Evolutionary conservation across 2,888 invertebrate species (phyloP).

Genomic region (Morpho achilles): DNA sequence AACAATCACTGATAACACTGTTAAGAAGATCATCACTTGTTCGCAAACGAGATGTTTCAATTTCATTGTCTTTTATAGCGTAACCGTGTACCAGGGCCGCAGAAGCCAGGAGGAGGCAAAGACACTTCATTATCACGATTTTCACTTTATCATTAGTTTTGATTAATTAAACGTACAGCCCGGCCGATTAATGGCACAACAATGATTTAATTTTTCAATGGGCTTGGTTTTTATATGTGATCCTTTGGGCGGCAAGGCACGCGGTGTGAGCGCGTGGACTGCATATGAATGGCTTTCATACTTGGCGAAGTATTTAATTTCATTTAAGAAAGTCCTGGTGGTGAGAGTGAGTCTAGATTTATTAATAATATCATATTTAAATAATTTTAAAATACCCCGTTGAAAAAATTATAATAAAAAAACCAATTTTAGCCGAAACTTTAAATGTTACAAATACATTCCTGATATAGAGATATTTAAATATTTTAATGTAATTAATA

Average conservation of each 20-base stretch:
- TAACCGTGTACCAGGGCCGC: slow-evolving; percentile 67
- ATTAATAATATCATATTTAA: slow-evolving; percentile 26
- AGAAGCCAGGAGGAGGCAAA: slow-evolving; percentile 74
- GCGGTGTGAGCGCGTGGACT: slow-evolving; percentile 52
- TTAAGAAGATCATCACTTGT: slow-evolving; percentile 85
- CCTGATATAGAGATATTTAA: too few species aligned
- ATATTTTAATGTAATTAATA: too few species aligned
- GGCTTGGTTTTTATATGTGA: slow-evolving; percentile 84
- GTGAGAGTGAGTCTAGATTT: slow-evolving; percentile 58
- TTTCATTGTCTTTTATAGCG: slow-evolving; percentile 78
- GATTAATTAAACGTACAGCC: slow-evolving; percentile 68
- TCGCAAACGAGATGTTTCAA: slow-evolving; percentile 75
- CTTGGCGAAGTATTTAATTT: slow-evolving; percentile 71
- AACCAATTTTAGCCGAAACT: too few species aligned
- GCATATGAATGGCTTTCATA: slow-evolving; percentile 61
- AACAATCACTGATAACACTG: slow-evolving; percentile 86
- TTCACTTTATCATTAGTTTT: slow-evolving; percentile 69
- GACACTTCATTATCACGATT: slow-evolving; percentile 67
- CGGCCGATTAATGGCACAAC: slow-evolving; percentile 73
- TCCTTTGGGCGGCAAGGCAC: slow-evolving; percentile 77
- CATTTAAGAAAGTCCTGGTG: slow-evolving; percentile 73
- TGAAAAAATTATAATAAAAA: too few species aligned
- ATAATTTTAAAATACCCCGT: background rate
- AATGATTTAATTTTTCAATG: slow-evolving; percentile 80
- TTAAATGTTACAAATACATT: too few species aligned